Base-by-base conservation (phyloP, 2,113 vertebrate species). In the Pelusios castaneus region DNA sequence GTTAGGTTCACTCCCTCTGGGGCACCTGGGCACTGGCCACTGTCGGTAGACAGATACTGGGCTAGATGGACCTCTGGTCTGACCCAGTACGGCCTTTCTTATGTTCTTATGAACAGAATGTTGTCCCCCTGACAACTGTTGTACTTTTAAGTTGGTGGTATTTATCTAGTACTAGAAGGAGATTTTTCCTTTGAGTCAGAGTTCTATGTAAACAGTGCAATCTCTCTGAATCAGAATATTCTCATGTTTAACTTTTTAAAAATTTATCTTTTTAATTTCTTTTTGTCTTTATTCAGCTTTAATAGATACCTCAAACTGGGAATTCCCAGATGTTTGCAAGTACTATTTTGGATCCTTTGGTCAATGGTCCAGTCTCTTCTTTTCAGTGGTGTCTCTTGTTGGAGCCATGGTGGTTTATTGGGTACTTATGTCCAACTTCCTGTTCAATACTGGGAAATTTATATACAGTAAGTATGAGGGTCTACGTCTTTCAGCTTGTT, bases 391-490 rank as follows among this genome's bases (percentile, higher is more conserved):
- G 89, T 99, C 99, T 0, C 98, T 99, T 47, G 95, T 99, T 89
- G 99, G 99, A 96, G 99, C 99, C 77, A 99, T 99, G 99, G 98
- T 99, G 95, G 99, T 99, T 92, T 99, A 99, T 94, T 99, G 99
- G 99, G 99, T 99, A 43, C 99, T 99, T 86, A 99, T 99, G 99
- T 99, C 99, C 91, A 99, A 99, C 97, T 99, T 99, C 93, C 98
- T 99, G 54, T 99, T 98, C 97, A 99, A 99, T 96, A 99, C 99
- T 0, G 99, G 99, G 47, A 98, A 98, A 95, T 99, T 99, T 94
- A 99, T 99, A 96, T 99, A 99, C 97, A 99, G 99, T 99, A 98
- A 98, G 99, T 99, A 94, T 43, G 70, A 5, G 24, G 67, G 85
- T 87, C 45, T 51, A 45, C 13, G 10, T 77, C 45, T 67, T 22